Percentiles rank a stretch among this genome's conserved stretches.
These are phyloP conservation scores for Lapara coniferarum DNA, from an alignment of 2,888 invertebrate genomes.

Conservation along the genomic window DNA sequence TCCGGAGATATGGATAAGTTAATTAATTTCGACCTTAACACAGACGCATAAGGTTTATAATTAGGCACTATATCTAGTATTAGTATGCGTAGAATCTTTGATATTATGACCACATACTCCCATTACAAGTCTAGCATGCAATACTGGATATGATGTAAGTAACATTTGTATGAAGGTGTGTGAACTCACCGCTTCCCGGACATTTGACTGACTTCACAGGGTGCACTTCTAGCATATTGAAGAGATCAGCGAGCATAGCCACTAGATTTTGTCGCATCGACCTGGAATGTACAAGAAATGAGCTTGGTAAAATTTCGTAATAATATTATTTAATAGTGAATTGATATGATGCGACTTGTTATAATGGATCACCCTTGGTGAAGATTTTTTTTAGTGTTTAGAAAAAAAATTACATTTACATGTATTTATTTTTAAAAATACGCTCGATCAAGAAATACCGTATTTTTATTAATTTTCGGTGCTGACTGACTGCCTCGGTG, in stretches of 20 bases:
- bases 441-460: too few species aligned
- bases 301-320: neutral
- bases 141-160: slow-evolving; percentile 41
- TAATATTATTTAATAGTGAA: neutral
- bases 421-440: too few species aligned
- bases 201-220: slow-evolving; percentile 94
- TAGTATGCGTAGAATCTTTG: slow-evolving; percentile 72
- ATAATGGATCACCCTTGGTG: too few species aligned
- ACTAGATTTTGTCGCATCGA: slow-evolving; percentile 96
- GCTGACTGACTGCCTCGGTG: too few species aligned
- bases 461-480: too few species aligned
- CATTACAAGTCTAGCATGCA: slow-evolving; percentile 76
- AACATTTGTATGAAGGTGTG: slow-evolving; percentile 35
- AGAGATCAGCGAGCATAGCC: slow-evolving; percentile 96
- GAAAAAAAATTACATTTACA: too few species aligned
- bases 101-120: slow-evolving; percentile 84
- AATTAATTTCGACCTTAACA: too few species aligned
- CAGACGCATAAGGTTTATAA: too few species aligned
- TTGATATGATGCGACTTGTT: too few species aligned
- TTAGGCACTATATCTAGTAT: slow-evolving; percentile 37
- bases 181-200: slow-evolving; percentile 86
- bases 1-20: too few species aligned
- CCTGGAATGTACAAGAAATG: slow-evolving; percentile 67
- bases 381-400: too few species aligned
- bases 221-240: slow-evolving; percentile 96